Percentiles rank a stretch among this genome's conserved stretches.
Evolutionary conservation across 2,113 vertebrate species (phyloP).

Genomic region (Brevimyrus niger): DNA sequence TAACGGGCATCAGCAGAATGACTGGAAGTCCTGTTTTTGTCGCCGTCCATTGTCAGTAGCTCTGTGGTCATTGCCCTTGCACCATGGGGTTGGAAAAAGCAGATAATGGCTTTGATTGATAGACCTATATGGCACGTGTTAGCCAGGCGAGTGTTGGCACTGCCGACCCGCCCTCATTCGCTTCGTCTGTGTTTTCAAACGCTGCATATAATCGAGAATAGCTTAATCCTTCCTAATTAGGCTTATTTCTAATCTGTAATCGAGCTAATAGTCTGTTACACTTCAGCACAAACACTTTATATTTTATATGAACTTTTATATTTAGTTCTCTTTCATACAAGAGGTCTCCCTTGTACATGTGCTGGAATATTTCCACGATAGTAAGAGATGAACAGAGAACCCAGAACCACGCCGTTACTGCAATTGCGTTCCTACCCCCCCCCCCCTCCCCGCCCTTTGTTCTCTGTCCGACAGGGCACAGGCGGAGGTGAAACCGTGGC

Average conservation of each 20-base stretch:
- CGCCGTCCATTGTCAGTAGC: neutral
- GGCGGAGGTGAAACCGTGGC: constrained; percentile 37
- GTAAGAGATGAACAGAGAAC: neutral
- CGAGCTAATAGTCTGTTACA: neutral
- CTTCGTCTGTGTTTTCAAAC: neutral
- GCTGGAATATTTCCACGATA: neutral
- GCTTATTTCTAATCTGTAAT: neutral
- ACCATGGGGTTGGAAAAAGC: neutral
- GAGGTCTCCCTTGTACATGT: neutral
- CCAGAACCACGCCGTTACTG: neutral
- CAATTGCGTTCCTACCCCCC: neutral
- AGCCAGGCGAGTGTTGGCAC: neutral
- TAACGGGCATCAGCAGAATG: neutral
- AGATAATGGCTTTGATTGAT: constrained; percentile 4
- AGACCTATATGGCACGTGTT: neutral
- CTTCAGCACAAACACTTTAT: neutral
- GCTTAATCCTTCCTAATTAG: neutral
- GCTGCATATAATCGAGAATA: neutral
- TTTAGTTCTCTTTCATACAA: neutral
- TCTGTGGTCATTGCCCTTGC: neutral
- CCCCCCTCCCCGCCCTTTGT: constrained; percentile 35
- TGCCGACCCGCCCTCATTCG: neutral
- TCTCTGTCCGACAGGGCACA: constrained; percentile 29
- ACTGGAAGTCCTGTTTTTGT: neutral
- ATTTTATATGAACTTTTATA: neutral